phyloP scores from a whole-genome alignment of 2,888 invertebrate genomes.

The Troilus luridus region DNA sequence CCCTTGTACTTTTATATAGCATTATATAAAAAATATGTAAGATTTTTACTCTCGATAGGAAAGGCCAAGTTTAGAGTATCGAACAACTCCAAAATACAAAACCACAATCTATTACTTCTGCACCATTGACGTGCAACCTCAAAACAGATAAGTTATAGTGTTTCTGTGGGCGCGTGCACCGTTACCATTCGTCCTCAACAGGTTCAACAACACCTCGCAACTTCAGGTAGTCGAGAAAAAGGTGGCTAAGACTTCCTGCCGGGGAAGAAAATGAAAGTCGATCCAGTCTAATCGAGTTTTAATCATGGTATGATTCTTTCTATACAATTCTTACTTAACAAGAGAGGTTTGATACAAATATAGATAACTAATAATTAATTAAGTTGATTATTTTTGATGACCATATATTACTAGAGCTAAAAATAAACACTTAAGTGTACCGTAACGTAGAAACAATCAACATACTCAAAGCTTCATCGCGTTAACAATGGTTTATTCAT shows the following conservation, averaged over 20 bases:
- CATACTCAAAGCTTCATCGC: not conserved
- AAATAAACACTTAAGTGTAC: not conserved
- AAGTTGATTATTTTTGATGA: not conserved
- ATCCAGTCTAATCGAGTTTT: not conserved
- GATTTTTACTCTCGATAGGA: not conserved
- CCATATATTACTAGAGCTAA: not conserved
- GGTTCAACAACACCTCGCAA: not conserved
- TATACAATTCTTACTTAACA: not conserved
- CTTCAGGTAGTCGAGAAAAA: not conserved
- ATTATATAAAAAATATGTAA: not conserved
- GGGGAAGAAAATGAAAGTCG: conserved; percentile 1
- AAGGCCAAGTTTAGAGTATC: not conserved
- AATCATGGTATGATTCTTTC: not conserved
- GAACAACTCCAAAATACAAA: not conserved
- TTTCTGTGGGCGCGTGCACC: not conserved
- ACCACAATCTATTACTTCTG: conserved; percentile 24
- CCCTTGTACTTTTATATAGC: no score
- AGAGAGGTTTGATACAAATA: not conserved
- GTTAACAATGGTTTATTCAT: conserved; percentile 30
- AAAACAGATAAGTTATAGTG: conserved; percentile 15
- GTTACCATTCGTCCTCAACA: not conserved
- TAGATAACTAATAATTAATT: not conserved
- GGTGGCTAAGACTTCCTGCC: not conserved
- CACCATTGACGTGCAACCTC: conserved; percentile 19
- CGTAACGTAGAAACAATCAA: not conserved